Evolutionary conservation across 2,888 invertebrate genomes (phyloP).

Genomic region (Ceramica pisi): DNA sequence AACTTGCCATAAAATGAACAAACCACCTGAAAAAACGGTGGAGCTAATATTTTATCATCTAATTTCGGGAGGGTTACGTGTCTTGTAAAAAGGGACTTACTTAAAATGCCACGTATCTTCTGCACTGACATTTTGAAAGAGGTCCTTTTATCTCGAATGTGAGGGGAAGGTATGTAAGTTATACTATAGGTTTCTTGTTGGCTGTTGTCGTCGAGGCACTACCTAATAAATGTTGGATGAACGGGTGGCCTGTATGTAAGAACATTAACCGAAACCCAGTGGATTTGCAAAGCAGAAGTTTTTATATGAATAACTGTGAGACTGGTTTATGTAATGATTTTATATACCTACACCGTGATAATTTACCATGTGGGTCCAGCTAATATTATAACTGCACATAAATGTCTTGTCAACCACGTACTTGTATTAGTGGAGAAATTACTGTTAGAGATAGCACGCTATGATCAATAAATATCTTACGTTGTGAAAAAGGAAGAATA

Average conservation of each 20-base stretch:
- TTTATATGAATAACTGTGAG: conserved; percentile 72
- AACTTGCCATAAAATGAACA: conserved; percentile 55
- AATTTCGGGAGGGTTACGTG: conserved; percentile 54
- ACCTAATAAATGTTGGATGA: conserved; percentile 48
- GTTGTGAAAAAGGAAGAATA: background rate
- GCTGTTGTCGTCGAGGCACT: background rate
- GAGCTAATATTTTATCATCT: conserved; percentile 58
- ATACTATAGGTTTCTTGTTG: conserved; percentile 30
- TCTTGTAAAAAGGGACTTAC: conserved; percentile 47
- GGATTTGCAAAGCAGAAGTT: conserved; percentile 72
- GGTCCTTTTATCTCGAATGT: conserved; percentile 24
- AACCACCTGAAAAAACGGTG: conserved; percentile 49
- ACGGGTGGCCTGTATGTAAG: conserved; percentile 58
- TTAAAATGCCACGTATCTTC: conserved; percentile 49
- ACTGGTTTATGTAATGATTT: conserved; percentile 68
- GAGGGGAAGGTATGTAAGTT: background rate
- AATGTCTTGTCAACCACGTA: conserved; percentile 11
- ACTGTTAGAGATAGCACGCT: background rate
- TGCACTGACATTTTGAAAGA: conserved; percentile 25
- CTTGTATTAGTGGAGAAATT: background rate
- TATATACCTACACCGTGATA: conserved; percentile 45
- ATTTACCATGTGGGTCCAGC: conserved; percentile 23
- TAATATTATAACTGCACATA: conserved; percentile 52
- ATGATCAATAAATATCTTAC: background rate
- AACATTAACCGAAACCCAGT: conserved; percentile 61